Percentiles rank a stretch among this genome's conserved stretches.
These are phyloP conservation scores for Opisthocomus hoazin DNA, from an alignment of 2,113 vertebrate species.

Conservation along the genomic window DNA sequence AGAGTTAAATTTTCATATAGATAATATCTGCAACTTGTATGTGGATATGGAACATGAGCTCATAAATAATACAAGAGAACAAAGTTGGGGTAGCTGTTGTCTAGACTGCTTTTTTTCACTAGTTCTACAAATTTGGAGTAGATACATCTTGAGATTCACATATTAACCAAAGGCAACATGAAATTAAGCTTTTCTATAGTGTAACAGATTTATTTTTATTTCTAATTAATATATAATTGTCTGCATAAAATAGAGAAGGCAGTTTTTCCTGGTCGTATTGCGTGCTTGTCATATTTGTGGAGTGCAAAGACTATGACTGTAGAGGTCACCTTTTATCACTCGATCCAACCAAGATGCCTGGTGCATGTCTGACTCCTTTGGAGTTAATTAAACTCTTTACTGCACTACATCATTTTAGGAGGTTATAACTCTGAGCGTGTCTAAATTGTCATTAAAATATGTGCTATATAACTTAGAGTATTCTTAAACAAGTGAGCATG, in stretches of 20 bases:
- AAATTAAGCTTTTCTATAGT: too few species aligned
- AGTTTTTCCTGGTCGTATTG: not conserved
- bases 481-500: not conserved
- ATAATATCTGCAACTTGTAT: not conserved
- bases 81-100: not conserved
- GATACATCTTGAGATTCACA: too few species aligned
- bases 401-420: not conserved
- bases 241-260: not conserved
- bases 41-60: not conserved
- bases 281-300: not conserved
- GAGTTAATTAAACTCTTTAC: not conserved
- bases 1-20: not conserved
- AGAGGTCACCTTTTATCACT: not conserved
- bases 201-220: not conserved
- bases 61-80: not conserved
- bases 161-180: too few species aligned
- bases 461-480: not conserved
- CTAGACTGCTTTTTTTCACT: not conserved
- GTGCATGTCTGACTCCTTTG: not conserved
- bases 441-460: not conserved
- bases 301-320: not conserved
- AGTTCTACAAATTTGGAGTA: not conserved
- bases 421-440: not conserved
- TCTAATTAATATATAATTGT: not conserved
- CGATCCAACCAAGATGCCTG: rapidly evolving